A percentile compares a stretch with the other conserved stretches of the same genome.
phyloP scores from a whole-genome alignment of 1,140 invertebrate genomes.

The Helicorthomorpha holstii region DNA sequence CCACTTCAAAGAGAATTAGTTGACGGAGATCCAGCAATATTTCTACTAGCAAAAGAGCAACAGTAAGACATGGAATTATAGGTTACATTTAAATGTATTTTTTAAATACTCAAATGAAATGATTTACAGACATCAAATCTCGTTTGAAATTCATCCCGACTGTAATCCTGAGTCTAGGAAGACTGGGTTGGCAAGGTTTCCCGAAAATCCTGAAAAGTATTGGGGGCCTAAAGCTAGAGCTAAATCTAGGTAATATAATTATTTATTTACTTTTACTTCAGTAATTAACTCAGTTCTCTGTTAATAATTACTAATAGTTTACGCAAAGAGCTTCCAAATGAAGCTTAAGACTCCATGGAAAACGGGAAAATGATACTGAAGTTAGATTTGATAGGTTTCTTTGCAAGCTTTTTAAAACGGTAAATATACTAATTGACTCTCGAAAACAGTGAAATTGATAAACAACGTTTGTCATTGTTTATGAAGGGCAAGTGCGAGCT shows the following conservation, averaged over 20 bases:
- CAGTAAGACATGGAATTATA: constrained; percentile 1
- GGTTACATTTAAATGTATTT: not conserved
- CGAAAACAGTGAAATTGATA: too few relatives aligned
- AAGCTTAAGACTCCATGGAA: not conserved
- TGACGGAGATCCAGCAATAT: constrained; percentile 10
- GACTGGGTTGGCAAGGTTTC: constrained; percentile 56
- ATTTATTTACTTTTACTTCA: not conserved
- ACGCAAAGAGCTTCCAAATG: not conserved
- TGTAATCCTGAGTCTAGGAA: constrained; percentile 66
- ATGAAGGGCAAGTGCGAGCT: too few relatives aligned
- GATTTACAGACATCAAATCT: constrained; percentile 31
- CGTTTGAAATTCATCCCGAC: constrained; percentile 40
- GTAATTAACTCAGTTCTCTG: not conserved
- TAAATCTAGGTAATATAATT: constrained; percentile 14
- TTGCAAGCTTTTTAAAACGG: constrained; percentile 9
- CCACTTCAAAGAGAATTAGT: constrained; percentile 17
- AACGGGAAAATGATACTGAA: not conserved
- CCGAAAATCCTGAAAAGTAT: constrained; percentile 60
- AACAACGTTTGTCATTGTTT: too few relatives aligned
- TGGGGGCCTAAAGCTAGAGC: constrained; percentile 74
- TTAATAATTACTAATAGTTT: not conserved
- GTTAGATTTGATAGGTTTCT: constrained; percentile 6
- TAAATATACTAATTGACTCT: too few relatives aligned
- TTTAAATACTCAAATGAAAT: not conserved
- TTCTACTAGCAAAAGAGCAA: constrained; percentile 5